Base-by-base conservation (phyloP, 2,113 vertebrate genomes). In the Lamprotornis superbus region DNA sequence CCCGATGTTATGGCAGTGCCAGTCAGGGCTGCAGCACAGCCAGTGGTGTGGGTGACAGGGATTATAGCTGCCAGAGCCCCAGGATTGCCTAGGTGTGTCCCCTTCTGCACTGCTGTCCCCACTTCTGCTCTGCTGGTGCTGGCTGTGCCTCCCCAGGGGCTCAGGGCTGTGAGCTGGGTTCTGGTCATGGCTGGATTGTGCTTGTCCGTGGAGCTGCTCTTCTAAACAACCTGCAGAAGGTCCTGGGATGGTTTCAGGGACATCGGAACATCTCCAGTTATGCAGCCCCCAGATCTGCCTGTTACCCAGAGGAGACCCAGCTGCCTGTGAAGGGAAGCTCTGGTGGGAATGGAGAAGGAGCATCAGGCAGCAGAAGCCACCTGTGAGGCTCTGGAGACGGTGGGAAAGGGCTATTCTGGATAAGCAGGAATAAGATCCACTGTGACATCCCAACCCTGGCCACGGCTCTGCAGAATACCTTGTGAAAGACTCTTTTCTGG, bases 1-100 rank as follows among this genome's bases (percentile, higher is more conserved):
- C 40, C 70, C 0, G 1, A 2, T 0, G 3, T 6, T 13, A 30
- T 82, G 73, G 56, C 7, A 7, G 60, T 52, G 86, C 83, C 68
- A 69, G 50, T 27, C 0, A 1, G 67, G 33, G 44, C 53, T 76
- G 56, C 40, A 52, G 78, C 8, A 7, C 65, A 16, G 35, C 6
- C 2, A 14, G 42, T n/a, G 76, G 20, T 12, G 30, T 0, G 1
- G 50, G 59, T 77, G 42, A 42, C 39, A 55, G 30, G 37, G 40
- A n/a, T 40, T 39, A 8, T 7, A 3, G 68, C 63, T 87, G 76
- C 46, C 35, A 75, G n/a, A 69, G 65, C 31, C 46, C 1, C 3
- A 30, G 22, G 20, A 71, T 4, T n/a, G 25, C 14, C 68, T 6
- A 27, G 42, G 7, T 68, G 27, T 69, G 64, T 10, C 42, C 71